Percentiles rank a stretch among this genome's conserved stretches.
phyloP scores from a whole-genome alignment of 64 coral and sea anemone genomes.

The Exaiptasia diaphana region DNA sequence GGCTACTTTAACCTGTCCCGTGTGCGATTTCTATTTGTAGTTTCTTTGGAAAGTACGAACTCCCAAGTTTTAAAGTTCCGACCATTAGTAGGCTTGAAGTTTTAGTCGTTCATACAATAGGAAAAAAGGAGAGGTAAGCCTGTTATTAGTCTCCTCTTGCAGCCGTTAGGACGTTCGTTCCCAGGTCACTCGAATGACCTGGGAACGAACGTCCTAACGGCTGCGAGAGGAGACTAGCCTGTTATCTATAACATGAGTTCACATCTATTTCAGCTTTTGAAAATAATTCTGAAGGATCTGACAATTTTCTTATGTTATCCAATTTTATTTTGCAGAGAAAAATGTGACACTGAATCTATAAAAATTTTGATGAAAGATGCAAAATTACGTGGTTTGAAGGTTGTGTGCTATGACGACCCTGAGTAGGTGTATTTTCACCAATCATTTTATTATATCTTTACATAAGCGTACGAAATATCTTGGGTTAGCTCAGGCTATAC shows the following conservation, averaged over 20 bases:
- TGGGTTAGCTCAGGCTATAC: neutral
- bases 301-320: neutral
- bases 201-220: too few species aligned
- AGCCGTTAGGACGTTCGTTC: neutral
- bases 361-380: neutral
- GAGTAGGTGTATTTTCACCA: neutral
- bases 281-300: too few species aligned
- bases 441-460: neutral
- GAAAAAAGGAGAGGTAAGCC: neutral
- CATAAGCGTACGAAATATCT: neutral
- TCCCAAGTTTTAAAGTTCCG: neutral
- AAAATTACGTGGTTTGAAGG: neutral
- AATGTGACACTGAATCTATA: neutral
- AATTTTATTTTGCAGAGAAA: neutral
- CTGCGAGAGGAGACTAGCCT: too few species aligned
- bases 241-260: neutral
- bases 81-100: neutral
- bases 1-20: too few species aligned
- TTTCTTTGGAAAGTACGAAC: conserved; percentile 2
- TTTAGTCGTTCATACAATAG: neutral
- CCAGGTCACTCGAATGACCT: too few species aligned
- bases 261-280: neutral
- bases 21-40: too few species aligned
- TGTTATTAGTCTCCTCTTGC: neutral
- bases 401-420: neutral